Conservation (phyloP, 2,888 invertebrate species). For the Drosophila lutescens region DNA sequence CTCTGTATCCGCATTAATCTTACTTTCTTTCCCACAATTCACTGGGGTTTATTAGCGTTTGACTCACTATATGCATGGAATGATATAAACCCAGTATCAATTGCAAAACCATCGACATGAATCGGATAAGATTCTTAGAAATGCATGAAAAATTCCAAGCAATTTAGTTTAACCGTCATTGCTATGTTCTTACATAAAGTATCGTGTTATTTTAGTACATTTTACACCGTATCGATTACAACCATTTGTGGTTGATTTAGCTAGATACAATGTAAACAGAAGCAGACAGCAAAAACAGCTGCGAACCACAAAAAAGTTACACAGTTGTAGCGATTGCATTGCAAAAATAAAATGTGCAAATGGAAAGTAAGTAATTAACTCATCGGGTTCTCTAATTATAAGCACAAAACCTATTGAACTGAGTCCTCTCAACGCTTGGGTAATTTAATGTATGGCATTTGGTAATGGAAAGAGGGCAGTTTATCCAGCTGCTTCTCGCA, state of each 20-base stretch:
- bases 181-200: not conserved
- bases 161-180: not conserved
- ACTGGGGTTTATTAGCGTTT: slow-evolving; percentile 12
- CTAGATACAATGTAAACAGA: slow-evolving; percentile 3
- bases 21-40: slow-evolving; percentile 16
- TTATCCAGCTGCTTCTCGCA: not conserved
- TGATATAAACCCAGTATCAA: not conserved
- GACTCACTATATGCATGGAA: slow-evolving; percentile 17
- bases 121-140: slow-evolving; percentile 21
- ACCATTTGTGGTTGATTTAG: slow-evolving; percentile 45
- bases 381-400: slow-evolving; percentile 38
- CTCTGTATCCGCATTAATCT: not conserved
- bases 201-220: not conserved
- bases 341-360: slow-evolving; percentile 26
- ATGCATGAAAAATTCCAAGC: slow-evolving; percentile 24
- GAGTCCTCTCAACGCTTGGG: slow-evolving; percentile 23
- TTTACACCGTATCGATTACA: slow-evolving; percentile 32
- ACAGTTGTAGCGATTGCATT: slow-evolving; percentile 14
- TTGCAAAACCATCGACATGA: not conserved
- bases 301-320: slow-evolving; percentile 18
- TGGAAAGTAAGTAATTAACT: slow-evolving; percentile 56
- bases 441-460: slow-evolving; percentile 14
- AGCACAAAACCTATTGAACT: slow-evolving; percentile 11
- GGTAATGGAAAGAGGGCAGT: not conserved
- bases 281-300: slow-evolving; percentile 9